Evolutionary conservation across 2,113 vertebrate genomes (phyloP).

Genomic region (Sterna hirundo): DNA sequence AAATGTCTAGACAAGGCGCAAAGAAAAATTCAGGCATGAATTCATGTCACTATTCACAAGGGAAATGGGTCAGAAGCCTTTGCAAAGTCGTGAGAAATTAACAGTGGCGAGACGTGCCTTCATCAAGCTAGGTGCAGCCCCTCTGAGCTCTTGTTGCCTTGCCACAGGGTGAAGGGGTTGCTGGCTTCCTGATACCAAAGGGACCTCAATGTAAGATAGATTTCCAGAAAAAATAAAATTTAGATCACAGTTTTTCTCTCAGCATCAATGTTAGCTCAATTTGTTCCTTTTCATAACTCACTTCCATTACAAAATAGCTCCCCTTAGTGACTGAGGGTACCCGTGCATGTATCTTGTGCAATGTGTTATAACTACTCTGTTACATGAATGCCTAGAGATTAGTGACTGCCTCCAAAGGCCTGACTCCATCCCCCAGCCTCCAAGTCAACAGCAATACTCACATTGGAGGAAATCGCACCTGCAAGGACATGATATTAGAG

Average conservation of each 20-base stretch:
- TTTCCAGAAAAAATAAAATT: not conserved
- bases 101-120: not conserved
- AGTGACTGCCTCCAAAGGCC: not conserved
- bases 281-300: not conserved
- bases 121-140: not conserved
- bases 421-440: not conserved
- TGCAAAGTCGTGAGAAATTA: not conserved
- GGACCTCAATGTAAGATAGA: not conserved
- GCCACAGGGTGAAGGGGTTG: not conserved
- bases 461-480: not conserved
- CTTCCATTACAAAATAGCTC: constrained; percentile 30
- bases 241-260: not conserved
- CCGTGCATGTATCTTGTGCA: not conserved
- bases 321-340: not conserved
- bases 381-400: not conserved
- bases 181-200: not conserved
- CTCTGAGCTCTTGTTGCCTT: not conserved
- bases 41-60: not conserved
- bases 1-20: not conserved
- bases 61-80: not conserved
- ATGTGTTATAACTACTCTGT: not conserved
- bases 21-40: not conserved
- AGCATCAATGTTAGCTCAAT: not conserved
- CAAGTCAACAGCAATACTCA: not conserved
- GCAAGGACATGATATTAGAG: not conserved